Percentiles rank a stretch among this genome's conserved stretches.
These are phyloP conservation scores for Amphipyra berbera DNA, from an alignment of 2,888 invertebrate genomes.

Conservation along the genomic window DNA sequence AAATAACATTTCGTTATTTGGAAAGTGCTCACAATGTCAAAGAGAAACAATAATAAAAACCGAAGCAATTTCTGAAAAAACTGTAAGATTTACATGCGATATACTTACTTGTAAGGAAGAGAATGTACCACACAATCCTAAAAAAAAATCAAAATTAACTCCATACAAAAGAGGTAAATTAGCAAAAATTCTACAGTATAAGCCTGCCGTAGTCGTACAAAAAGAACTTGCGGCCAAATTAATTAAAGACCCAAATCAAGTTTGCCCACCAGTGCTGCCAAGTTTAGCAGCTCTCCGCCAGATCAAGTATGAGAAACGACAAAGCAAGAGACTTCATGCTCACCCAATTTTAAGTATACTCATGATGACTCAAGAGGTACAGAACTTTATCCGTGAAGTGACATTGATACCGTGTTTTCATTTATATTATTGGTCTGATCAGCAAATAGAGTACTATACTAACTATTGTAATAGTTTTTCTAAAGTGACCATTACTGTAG, in stretches of 20 bases:
- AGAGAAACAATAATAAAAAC: conserved; percentile 35
- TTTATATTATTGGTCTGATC: conserved; percentile 49
- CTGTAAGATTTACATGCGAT: conserved; percentile 38
- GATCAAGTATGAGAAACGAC: conserved; percentile 45
- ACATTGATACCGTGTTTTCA: conserved; percentile 45
- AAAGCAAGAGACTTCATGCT: conserved; percentile 41
- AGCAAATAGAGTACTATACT: conserved; percentile 48
- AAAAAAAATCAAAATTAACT: conserved; percentile 44
- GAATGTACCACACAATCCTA: conserved; percentile 45
- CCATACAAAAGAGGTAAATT: conserved; percentile 44
- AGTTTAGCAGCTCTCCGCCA: conserved; percentile 40
- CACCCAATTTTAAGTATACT: conserved; percentile 45
- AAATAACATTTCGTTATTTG: conserved; percentile 36
- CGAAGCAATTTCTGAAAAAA: conserved; percentile 43
- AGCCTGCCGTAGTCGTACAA: conserved; percentile 37
- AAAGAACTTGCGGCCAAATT: conserved; percentile 43
- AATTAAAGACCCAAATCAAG: conserved; percentile 40
- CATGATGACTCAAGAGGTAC: conserved; percentile 39
- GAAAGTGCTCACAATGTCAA: conserved; percentile 45
- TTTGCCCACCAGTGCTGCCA: conserved; percentile 44
- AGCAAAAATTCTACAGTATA: conserved; percentile 44
- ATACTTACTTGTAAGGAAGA: conserved; percentile 37
- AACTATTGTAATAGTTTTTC: conserved; percentile 35
- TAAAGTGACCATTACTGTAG: conserved; percentile 46
- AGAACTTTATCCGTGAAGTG: conserved; percentile 47